Evolutionary conservation across 1,140 invertebrate genomes (phyloP), one percentile per base, ranked within the genome.

Genomic region (Pseudomyrmex dendroicus): DNA sequence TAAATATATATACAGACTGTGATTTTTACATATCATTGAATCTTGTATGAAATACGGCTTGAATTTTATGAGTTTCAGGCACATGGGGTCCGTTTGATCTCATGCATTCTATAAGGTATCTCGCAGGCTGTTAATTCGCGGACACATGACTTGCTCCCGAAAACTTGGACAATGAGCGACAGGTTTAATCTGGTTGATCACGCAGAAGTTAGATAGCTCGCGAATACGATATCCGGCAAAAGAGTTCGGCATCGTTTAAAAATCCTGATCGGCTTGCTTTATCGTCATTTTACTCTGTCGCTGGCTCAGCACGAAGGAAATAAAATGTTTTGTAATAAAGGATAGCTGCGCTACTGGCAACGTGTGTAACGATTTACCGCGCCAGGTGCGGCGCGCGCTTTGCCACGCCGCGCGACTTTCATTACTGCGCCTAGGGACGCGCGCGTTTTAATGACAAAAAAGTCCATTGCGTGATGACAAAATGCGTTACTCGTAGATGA

Each of bases 181-280:
- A 89, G 20, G 68, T 86, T 89, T 84, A 89, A 83, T 89, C 84
- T 46, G 63, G 66, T 87, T 35, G 84, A 84, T 89, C 88, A 89
- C 84, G 88, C 89, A 80, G 74, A 77, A 72, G 76, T 77, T 89
- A 57, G 84, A 89, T 89, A 87, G 82, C 57, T 57, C 82, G 10
- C 82, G 84, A 84, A 84, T 82, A 84, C 86, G 54, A 7, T 74
- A 62, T 85, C 78, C 35, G 87, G 78, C 59, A 67, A 88, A 85
- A 48, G 59, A 22, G 62, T 52, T 17, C 35, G 52, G 25, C 17
- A 22, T 22, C 35, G 7, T 44, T 68, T 15, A 22, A 15, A 13
- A 25, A 46, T 15, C 15, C 25, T 20, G 74, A 77, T 66, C 25
- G 25, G 9, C 22, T 78, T 46, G n/a, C 17, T 57, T 57, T 46